phyloP scores from a whole-genome alignment of 2,113 vertebrate species.

The Pelecanoides urinatrix region DNA sequence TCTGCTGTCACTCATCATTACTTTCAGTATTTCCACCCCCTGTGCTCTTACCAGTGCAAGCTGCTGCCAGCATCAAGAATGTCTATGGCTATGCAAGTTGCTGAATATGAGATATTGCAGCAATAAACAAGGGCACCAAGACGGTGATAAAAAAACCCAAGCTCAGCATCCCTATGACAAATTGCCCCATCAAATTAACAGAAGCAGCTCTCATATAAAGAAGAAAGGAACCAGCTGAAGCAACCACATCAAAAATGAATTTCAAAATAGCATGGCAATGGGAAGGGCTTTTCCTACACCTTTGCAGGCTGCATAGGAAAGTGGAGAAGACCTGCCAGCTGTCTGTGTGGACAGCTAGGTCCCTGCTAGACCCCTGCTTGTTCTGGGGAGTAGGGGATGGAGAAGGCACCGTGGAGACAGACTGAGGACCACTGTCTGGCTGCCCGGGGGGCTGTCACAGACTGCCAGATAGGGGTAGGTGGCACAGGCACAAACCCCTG shows the following conservation, averaged over 20 bases:
- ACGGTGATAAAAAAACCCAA: background rate
- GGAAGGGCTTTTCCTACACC: background rate
- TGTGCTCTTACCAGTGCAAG: background rate
- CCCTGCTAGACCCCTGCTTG: background rate
- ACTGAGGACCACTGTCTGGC: background rate
- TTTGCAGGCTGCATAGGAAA: background rate
- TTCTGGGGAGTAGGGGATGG: background rate
- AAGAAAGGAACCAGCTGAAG: background rate
- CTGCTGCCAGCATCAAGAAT: background rate
- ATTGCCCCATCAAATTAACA: background rate
- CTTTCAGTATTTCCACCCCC: background rate
- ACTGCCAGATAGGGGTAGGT: background rate
- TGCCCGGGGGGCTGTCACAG: background rate
- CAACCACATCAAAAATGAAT: background rate
- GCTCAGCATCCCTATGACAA: background rate
- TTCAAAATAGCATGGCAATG: accelerated
- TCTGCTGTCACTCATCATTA: background rate
- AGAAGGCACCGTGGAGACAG: background rate
- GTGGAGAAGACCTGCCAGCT: background rate
- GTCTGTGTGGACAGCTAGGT: accelerated
- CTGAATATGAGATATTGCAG: background rate
- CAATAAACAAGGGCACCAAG: background rate
- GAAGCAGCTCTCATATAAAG: background rate
- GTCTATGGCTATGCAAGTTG: background rate
- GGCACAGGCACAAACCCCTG: background rate